Conservation (phyloP, 1,140 invertebrate genomes). For the Drosophila tristis region DNA sequence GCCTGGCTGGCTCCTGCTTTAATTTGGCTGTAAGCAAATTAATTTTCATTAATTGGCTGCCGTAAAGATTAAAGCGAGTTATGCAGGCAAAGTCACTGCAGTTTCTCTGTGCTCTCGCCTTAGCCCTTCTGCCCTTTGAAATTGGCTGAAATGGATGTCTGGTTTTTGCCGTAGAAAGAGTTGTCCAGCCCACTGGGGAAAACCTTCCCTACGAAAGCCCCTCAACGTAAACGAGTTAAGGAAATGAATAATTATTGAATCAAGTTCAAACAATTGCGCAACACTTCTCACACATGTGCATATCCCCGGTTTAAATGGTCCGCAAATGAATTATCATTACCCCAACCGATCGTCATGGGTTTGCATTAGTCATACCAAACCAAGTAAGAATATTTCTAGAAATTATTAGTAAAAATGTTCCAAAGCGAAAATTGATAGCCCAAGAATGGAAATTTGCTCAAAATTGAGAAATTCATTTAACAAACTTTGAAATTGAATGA, state of each 20-base stretch:
- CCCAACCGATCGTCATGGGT: constrained; percentile 5
- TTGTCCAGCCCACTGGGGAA: constrained; percentile 17
- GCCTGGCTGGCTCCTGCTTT: constrained; percentile 45
- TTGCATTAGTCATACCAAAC: constrained; percentile 25
- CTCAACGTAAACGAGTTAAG: constrained; percentile 40
- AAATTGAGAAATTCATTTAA: no score
- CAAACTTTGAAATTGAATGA: no score
- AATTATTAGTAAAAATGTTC: no score
- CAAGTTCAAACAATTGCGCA: constrained; percentile 63
- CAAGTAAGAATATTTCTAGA: no score
- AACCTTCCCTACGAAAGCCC: constrained; percentile 13
- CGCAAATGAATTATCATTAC: constrained; percentile 41
- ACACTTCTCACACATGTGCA: constrained; percentile 52
- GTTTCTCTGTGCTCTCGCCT: not conserved
- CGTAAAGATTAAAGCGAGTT: constrained; percentile 46
- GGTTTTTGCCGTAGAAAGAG: constrained; percentile 48
- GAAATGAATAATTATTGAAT: constrained; percentile 57
- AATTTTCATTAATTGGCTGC: constrained; percentile 60
- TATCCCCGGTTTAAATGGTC: constrained; percentile 43
- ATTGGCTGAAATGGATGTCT: constrained; percentile 24
- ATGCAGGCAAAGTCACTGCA: constrained; percentile 43
- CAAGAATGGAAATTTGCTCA: no score
- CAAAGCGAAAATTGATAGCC: no score
- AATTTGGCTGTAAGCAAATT: constrained; percentile 61
- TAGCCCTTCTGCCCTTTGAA: not conserved